Conservation (phyloP, 2,888 invertebrate species). For the Ellobium chinense region DNA sequence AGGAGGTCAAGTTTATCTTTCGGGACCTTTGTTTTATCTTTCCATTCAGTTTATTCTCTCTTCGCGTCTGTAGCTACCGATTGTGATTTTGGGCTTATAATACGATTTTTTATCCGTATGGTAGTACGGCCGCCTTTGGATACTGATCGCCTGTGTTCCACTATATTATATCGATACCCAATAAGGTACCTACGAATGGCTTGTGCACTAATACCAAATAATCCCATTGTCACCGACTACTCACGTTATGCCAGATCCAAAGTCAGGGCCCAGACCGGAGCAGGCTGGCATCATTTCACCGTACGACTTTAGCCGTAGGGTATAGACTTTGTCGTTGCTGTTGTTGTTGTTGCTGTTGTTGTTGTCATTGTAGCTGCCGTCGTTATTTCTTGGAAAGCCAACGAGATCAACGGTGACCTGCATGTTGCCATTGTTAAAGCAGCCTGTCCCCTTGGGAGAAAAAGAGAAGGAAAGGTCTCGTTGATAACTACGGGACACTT, state of each 20-base stretch:
- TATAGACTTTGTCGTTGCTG: background rate
- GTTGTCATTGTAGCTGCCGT: background rate
- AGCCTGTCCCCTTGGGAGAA: constrained; percentile 1
- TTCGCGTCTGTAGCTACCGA: background rate
- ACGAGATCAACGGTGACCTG: background rate
- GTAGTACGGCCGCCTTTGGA: no score
- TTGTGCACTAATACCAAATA: no score
- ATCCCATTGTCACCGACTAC: background rate
- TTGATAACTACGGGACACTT: background rate
- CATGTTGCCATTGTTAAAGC: constrained; percentile 15
- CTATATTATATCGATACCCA: no score
- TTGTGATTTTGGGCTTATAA: no score
- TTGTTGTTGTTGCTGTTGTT: background rate
- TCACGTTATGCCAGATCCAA: constrained; percentile 5
- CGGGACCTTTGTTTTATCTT: background rate
- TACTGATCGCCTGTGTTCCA: no score
- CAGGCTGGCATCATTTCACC: constrained; percentile 22
- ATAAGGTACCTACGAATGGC: no score
- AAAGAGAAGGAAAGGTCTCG: background rate
- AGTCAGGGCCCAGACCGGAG: constrained; percentile 4
- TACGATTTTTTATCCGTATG: no score
- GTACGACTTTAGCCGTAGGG: constrained; percentile 11
- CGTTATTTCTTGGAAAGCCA: background rate
- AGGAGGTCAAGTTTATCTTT: background rate
- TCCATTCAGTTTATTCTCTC: background rate